A percentile compares a stretch with the other conserved stretches of the same genome.
phyloP scores from a whole-genome alignment of 2,888 invertebrate genomes.

The Seladonia tumulorum region DNA sequence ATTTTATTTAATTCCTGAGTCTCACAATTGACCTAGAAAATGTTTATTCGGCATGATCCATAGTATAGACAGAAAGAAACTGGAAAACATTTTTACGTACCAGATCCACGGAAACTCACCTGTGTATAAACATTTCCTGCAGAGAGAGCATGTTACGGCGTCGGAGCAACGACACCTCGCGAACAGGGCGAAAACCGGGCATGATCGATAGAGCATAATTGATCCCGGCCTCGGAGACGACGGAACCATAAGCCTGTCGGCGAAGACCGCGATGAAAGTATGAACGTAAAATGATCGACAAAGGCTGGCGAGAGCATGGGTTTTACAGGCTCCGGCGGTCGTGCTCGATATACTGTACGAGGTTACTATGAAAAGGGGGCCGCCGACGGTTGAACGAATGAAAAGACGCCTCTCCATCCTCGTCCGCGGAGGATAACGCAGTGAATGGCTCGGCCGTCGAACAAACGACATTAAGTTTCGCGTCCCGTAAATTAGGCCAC shows the following conservation, averaged over 20 bases:
- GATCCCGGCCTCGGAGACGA: not conserved
- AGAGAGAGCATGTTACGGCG: not conserved
- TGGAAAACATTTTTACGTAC: not conserved
- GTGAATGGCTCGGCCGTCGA: conserved; percentile 48
- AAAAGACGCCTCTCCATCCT: conserved; percentile 12
- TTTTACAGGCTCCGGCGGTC: not conserved
- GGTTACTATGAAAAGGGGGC: conserved; percentile 24
- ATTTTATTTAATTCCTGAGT: no score
- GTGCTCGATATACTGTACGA: conserved; percentile 14
- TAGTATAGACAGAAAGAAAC: no score
- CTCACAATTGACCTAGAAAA: no score
- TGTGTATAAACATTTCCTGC: not conserved
- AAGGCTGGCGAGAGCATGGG: conserved; percentile 8
- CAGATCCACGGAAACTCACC: not conserved
- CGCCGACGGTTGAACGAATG: conserved; percentile 6
- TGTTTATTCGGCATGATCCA: no score
- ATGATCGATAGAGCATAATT: not conserved
- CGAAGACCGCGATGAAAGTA: not conserved
- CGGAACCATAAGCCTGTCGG: not conserved
- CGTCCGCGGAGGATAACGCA: conserved; percentile 35
- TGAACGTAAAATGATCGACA: conserved; percentile 36
- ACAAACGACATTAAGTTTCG: conserved; percentile 57
- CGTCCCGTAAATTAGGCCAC: conserved; percentile 54
- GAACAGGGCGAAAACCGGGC: not conserved
- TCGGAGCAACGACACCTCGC: not conserved